A percentile compares a stretch with the other conserved stretches of the same genome.
Evolutionary conservation across 2,797 vertebrate species (phyloP).

Genomic region (Cottoperca gobio): DNA sequence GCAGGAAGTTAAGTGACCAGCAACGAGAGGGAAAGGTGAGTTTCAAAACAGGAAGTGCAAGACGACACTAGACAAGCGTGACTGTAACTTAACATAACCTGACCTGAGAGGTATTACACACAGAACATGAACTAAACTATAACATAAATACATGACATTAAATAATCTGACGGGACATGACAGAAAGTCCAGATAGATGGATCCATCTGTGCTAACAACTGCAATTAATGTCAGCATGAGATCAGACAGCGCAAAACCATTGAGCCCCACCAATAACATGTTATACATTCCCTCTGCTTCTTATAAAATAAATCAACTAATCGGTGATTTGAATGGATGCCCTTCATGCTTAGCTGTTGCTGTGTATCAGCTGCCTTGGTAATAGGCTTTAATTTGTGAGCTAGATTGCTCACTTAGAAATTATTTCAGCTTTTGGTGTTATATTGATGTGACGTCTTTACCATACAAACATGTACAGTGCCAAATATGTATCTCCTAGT

Average conservation of each 20-base stretch:
- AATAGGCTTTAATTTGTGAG: slow-evolving; percentile 7
- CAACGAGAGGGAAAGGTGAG: too few species aligned
- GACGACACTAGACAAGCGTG: too few species aligned
- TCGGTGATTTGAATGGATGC: slow-evolving; percentile 32
- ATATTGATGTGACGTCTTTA: neutral
- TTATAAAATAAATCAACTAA: slow-evolving; percentile 12
- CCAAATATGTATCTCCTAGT: neutral
- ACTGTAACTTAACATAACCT: too few species aligned
- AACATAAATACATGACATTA: too few species aligned
- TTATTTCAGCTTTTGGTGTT: slow-evolving; percentile 12
- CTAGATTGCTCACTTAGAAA: neutral
- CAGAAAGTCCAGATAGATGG: slow-evolving; percentile 48
- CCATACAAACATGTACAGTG: neutral
- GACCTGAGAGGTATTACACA: too few species aligned
- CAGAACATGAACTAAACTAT: too few species aligned
- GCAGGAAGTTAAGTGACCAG: too few species aligned
- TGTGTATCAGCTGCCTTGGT: slow-evolving; percentile 1
- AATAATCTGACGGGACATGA: too few species aligned
- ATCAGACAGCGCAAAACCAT: slow-evolving; percentile 32
- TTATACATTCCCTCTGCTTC: slow-evolving; percentile 14
- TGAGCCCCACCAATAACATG: slow-evolving; percentile 1
- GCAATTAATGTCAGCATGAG: slow-evolving; percentile 63
- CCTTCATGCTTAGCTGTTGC: slow-evolving; percentile 10
- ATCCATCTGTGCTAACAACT: slow-evolving; percentile 53
- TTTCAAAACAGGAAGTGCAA: too few species aligned